These are phyloP conservation scores for Sphaerophoria taeniata DNA, from an alignment of 2,888 invertebrate species.

Conservation along the genomic window DNA sequence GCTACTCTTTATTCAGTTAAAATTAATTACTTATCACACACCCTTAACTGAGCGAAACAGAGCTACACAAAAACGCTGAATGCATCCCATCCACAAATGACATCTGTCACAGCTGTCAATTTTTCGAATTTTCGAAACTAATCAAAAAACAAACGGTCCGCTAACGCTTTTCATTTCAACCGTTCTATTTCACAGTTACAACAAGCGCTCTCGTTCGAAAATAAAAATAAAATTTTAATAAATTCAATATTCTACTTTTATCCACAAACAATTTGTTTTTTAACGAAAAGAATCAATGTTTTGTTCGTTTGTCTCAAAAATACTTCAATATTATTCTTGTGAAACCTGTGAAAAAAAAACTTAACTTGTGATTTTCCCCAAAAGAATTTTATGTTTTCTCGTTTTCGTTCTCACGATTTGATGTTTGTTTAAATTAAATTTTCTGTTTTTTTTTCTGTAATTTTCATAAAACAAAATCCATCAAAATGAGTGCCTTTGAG, in stretches of 20 bases:
- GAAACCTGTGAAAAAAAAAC: too few relatives aligned
- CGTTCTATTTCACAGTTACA: constrained; percentile 60
- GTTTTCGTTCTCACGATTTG: constrained; percentile 3
- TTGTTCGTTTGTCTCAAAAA: too few relatives aligned
- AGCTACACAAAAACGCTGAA: constrained; percentile 1
- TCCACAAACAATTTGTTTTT: constrained; percentile 24
- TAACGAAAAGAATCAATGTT: background rate
- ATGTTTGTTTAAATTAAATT: background rate
- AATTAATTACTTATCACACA: background rate
- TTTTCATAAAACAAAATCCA: background rate
- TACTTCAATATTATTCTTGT: too few relatives aligned
- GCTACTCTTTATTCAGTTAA: too few relatives aligned
- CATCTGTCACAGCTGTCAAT: constrained; percentile 40
- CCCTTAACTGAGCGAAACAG: constrained; percentile 17
- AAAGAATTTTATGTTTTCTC: background rate
- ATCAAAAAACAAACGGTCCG: constrained; percentile 66
- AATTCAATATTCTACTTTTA: background rate
- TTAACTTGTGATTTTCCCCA: background rate
- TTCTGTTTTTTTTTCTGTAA: background rate
- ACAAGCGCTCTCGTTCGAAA: constrained; percentile 18
- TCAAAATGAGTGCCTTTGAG: constrained; percentile 82
- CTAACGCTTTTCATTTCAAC: constrained; percentile 57
- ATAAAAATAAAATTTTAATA: background rate
- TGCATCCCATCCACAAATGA: background rate
- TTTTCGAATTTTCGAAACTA: constrained; percentile 52